A percentile compares a stretch with the other conserved stretches of the same genome.
These are phyloP conservation scores for Globodera ellingtonae DNA, from an alignment of 1,140 invertebrate species.

Conservation along the genomic window DNA sequence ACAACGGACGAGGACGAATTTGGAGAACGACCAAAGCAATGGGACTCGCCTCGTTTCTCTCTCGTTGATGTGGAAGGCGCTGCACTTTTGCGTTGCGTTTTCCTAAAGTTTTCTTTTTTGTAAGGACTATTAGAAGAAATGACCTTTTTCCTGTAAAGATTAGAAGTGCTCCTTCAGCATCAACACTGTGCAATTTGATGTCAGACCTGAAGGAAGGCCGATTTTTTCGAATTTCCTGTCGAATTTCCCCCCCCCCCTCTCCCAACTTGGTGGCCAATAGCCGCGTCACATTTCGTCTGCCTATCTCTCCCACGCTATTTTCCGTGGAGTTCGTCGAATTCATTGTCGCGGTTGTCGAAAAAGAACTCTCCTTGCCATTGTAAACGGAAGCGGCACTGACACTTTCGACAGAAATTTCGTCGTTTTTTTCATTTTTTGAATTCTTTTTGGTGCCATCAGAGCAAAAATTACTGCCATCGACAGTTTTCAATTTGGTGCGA, in stretches of 20 bases:
- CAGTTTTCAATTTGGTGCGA: not conserved
- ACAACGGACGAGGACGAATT: too few relatives aligned
- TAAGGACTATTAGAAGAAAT: too few relatives aligned
- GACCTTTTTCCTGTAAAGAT: not conserved
- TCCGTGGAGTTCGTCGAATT: not conserved
- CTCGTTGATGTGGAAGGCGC: too few relatives aligned
- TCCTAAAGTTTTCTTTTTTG: not conserved
- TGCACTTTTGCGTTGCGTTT: too few relatives aligned
- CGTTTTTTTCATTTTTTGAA: not conserved
- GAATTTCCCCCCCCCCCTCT: too few relatives aligned
- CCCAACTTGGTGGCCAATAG: not conserved
- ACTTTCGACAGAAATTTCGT: not conserved
- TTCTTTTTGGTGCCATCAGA: not conserved
- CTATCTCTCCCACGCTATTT: not conserved
- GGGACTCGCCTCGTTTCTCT: too few relatives aligned
- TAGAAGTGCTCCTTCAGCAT: not conserved
- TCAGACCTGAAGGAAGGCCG: not conserved
- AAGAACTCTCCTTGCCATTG: not conserved
- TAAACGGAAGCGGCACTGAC: not conserved
- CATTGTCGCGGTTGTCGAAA: not conserved
- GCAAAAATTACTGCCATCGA: not conserved
- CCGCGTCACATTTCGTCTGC: not conserved
- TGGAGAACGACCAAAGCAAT: too few relatives aligned
- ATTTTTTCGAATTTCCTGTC: not conserved
- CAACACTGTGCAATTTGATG: not conserved